Evolutionary conservation across 2,888 invertebrate genomes (phyloP), one percentile per base, ranked within the genome.

Genomic region (Pachycephus smyrnensis): DNA sequence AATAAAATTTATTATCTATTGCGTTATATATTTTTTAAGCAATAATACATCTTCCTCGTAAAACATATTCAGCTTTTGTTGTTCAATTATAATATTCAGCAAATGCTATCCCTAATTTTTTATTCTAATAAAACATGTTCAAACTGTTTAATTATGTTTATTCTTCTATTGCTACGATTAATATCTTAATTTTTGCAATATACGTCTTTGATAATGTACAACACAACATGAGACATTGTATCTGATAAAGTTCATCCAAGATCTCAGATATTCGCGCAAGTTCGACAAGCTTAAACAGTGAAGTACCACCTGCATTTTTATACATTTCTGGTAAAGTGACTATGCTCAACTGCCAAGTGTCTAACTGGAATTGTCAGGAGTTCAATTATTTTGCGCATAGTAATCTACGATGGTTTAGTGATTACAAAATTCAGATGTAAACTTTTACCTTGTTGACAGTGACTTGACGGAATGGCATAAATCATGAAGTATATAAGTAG

Each of bases 321-420:
- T 77, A 68, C 74, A 55, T 37, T 75, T 77, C 77, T 77, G 77
- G 4, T 77, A 75, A 55, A 75, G 68, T 77, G 77, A 77, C 77
- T 77, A 77, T 75, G 77, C 77, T 75, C 75, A 77, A 77, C 77
- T 77, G 75, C 77, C 75, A 75, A 77, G 74, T 75, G 77, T 75
- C 75, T 40, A 68, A 55, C 71, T 69, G 75, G 35, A 74, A 77
- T 77, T 75, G 77, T 77, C 77, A 75, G 75, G 15, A 75, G 69
- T 77, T 32, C 35, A 55, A 55, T 55, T 55, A 55, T 55, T 55
- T 55, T 55, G 15, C 55, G 55, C 55, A 55, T 55, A 55, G 23
- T 55, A 9, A 23, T 23, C 55, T 23, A 23, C 1, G 55, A 9
- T 55, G 55, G 23, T 23, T 55, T 23, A 23, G 23, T 23, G 23